Percentiles rank a stretch among this genome's conserved stretches.
phyloP scores from a whole-genome alignment of 2,888 invertebrate genomes.

The Petrolisthes cinctipes region DNA sequence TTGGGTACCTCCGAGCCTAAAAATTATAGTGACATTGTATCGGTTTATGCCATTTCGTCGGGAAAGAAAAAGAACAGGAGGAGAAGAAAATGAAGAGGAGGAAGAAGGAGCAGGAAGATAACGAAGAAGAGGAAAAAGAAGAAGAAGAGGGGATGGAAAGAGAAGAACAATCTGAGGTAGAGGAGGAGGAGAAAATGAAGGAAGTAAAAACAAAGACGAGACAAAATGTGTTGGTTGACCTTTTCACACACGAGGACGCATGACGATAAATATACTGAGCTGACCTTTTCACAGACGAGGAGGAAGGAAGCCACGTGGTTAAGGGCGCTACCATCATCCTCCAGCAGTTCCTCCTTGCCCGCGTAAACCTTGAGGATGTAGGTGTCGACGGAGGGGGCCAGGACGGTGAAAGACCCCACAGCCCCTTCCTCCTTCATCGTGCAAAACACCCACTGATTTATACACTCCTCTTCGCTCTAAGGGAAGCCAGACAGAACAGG shows the following conservation, averaged over 20 bases:
- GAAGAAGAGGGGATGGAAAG: not conserved
- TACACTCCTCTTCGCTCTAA: conserved; percentile 67
- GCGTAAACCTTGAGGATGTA: conserved; percentile 70
- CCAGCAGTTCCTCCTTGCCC: conserved; percentile 67
- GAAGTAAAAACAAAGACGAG: not conserved
- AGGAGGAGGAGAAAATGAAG: not conserved
- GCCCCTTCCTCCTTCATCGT: conserved; percentile 67
- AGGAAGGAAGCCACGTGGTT: conserved; percentile 67
- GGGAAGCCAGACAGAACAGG: not conserved
- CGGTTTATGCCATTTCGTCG: not conserved
- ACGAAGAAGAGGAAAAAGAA: not conserved
- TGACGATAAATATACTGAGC: not conserved
- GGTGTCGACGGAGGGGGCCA: conserved; percentile 69
- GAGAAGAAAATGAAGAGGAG: not conserved
- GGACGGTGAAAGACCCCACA: conserved; percentile 69
- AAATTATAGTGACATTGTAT: not conserved
- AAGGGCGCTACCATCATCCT: conserved; percentile 66
- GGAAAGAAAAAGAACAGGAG: not conserved
- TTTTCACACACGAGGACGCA: not conserved
- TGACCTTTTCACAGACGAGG: conserved; percentile 63
- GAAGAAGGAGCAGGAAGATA: not conserved
- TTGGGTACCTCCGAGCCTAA: conserved; percentile 56
- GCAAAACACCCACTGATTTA: conserved; percentile 68
- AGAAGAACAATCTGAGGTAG: not conserved
- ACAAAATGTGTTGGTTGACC: too few species aligned